Base-by-base conservation (phyloP, 2,113 vertebrate genomes). In the Carassius gibelio region DNA sequence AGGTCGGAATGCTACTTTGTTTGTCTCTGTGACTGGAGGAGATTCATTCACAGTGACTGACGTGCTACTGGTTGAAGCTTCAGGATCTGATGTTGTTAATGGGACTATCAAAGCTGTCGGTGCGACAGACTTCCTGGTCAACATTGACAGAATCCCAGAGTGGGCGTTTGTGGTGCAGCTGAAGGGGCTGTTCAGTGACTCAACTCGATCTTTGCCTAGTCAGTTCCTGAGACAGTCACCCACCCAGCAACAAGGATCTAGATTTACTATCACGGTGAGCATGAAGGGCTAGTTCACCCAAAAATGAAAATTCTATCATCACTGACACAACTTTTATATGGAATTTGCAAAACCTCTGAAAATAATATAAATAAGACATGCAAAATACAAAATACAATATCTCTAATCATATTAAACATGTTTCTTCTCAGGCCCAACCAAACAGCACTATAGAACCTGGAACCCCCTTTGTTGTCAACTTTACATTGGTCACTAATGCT, bases 161-260 rank as follows among this genome's bases (percentile, higher is more conserved):
- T 77, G 5, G 5, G 74, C 75, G 8, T 93, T 93, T 86, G 69
- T 71, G 48, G 90, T 94, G 55, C 83, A 38, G 1, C 76, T 94
- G 21, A 90, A 83, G 11, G 93, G 92, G 8, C 48, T 0, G 52
- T 45, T 69, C 2, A 26, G 30, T 4, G 36, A 45, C 21, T 23
- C 2, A 1, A 69, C 30, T 69, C 30, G 3, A 69, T 30, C 77
- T 1, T 72, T 87, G 38, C 0, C 57, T 1, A 15, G 4, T 5
- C 10, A 23, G 26, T 93, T 94, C 82, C 91, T 92, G 76, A 91
- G 93, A 68, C 91, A 92, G 77, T 88, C 81, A 55, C 10, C 48
- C 30, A 82, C 15, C 5, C 81, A 82, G 26, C 62, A 36, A 3
- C 55, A 26, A 82, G 26, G 64, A 9, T 82, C 81, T 34, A 38